Evolutionary conservation across 1,140 invertebrate species (phyloP).

Genomic region (Trachymyrmex cornetzi): DNA sequence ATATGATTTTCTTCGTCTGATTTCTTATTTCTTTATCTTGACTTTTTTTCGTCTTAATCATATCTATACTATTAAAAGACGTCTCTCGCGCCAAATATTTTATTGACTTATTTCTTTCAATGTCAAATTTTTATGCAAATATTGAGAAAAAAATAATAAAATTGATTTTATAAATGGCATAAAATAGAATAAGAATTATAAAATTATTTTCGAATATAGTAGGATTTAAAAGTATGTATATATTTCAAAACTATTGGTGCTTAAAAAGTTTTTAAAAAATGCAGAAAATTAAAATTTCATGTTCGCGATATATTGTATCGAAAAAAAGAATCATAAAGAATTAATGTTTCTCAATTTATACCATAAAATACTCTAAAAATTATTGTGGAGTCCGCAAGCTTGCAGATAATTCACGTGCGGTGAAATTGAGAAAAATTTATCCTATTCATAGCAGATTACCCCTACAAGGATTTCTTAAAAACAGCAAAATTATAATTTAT

Average conservation of each 20-base stretch:
- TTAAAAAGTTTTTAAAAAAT: not conserved
- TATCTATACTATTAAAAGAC: not conserved
- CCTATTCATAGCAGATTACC: not conserved
- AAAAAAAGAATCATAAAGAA: not conserved
- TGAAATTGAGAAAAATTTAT: not conserved
- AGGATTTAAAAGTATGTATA: not conserved
- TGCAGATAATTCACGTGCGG: not conserved
- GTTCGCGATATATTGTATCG: no score
- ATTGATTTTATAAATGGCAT: not conserved
- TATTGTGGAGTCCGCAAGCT: not conserved
- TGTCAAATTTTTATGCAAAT: not conserved
- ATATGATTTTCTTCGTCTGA: not conserved
- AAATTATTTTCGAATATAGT: not conserved
- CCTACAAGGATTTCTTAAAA: not conserved
- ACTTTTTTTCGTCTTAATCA: not conserved
- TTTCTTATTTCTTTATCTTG: no score
- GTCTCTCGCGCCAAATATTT: not conserved
- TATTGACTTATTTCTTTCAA: not conserved
- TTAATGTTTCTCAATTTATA: not conserved
- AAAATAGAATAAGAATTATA: not conserved
- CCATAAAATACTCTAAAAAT: not conserved
- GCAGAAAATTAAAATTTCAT: no score
- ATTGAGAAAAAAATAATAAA: not conserved
- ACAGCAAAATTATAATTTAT: constrained; percentile 6
- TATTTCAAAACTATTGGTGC: not conserved